Evolutionary conservation across 1,140 invertebrate genomes (phyloP).

Genomic region (Drosophila subpulchrella): DNA sequence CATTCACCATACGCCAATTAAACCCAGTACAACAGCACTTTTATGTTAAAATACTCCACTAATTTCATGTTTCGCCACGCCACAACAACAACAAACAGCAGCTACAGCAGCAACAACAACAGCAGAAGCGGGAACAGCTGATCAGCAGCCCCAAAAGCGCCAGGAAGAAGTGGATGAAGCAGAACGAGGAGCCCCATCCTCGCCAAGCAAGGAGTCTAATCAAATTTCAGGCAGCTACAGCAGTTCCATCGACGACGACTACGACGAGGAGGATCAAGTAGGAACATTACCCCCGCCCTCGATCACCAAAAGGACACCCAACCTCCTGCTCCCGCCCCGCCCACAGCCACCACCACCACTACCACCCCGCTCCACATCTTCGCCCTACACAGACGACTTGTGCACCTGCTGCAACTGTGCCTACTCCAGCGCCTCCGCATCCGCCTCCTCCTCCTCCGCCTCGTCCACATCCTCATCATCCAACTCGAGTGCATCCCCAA

Average conservation of each 20-base stretch:
- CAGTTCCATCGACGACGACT: conserved; percentile 8
- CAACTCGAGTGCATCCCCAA: conserved; percentile 9
- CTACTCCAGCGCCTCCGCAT: conserved; percentile 15
- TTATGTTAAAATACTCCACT: conserved; percentile 59
- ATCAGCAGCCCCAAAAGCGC: conserved; percentile 9
- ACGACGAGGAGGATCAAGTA: conserved; percentile 38
- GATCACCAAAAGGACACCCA: conserved; percentile 17
- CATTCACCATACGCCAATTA: conserved; percentile 20
- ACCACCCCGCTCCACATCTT: conserved; percentile 12
- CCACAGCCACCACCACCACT: neutral
- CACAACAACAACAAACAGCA: conserved; percentile 42
- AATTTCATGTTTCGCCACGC: conserved; percentile 67
- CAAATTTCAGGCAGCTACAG: conserved; percentile 38
- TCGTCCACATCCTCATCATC: conserved; percentile 28
- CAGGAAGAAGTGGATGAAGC: conserved; percentile 4
- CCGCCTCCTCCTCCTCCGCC: conserved; percentile 1
- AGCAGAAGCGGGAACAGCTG: conserved; percentile 14
- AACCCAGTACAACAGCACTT: conserved; percentile 54
- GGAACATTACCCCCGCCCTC: conserved; percentile 44
- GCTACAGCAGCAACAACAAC: conserved; percentile 15
- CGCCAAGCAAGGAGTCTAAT: conserved; percentile 30
- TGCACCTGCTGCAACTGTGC: conserved; percentile 43
- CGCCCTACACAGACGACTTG: conserved; percentile 29
- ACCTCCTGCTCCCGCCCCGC: neutral
- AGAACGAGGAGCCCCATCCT: conserved; percentile 7